These are phyloP conservation scores for Oncorhynchus masou DNA, from an alignment of 2,113 vertebrate genomes.

Conservation along the genomic window DNA sequence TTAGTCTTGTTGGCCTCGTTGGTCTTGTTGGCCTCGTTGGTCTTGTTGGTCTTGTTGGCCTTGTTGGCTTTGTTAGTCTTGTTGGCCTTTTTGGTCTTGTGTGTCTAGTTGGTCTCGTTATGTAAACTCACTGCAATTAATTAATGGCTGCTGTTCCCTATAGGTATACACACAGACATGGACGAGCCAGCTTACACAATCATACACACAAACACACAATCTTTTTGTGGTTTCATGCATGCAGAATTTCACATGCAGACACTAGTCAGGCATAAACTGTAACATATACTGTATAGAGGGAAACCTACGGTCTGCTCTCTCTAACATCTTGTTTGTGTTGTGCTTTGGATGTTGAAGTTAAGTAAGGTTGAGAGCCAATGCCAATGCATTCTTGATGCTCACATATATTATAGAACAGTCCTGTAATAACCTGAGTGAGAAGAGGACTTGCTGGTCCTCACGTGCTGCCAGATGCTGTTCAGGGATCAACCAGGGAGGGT, in stretches of 20 bases:
- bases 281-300: no score
- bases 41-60: no score
- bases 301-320: neutral
- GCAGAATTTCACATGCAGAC: neutral
- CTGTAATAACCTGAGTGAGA: constrained; percentile 8
- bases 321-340: neutral
- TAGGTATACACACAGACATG: constrained; percentile 18
- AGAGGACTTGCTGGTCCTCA: constrained; percentile 15
- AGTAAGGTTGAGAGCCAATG: constrained; percentile 21
- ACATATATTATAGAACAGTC: constrained; percentile 39
- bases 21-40: accelerated
- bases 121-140: constrained; percentile 52
- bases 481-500: neutral
- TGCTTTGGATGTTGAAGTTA: constrained; percentile 17
- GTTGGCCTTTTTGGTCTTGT: neutral
- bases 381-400: constrained; percentile 40
- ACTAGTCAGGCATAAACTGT: no score
- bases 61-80: no score
- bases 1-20: no score
- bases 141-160: constrained; percentile 36
- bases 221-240: neutral
- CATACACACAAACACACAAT: neutral
- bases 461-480: neutral
- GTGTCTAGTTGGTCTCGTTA: no score
- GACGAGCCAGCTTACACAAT: neutral